Evolutionary conservation across 2,113 vertebrate genomes (phyloP).

Genomic region (Bucco capensis): DNA sequence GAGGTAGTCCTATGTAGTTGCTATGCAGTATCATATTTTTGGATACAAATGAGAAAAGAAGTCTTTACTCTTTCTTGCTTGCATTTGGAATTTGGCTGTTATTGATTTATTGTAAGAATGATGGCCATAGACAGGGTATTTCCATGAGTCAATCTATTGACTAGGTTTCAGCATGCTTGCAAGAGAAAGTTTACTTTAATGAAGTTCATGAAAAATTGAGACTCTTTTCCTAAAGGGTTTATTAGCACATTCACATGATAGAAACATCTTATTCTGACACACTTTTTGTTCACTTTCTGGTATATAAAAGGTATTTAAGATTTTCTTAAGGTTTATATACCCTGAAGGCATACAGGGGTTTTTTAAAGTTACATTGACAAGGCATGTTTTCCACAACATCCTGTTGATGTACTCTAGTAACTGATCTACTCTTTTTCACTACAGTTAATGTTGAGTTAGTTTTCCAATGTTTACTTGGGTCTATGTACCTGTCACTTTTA

Average conservation of each 20-base stretch:
- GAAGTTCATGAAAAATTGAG: not conserved
- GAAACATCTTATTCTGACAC: not conserved
- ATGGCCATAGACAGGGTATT: not conserved
- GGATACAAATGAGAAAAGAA: constrained; percentile 13
- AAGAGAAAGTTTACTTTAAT: not conserved
- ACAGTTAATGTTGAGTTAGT: not conserved
- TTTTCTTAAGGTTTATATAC: not conserved
- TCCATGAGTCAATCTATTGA: not conserved
- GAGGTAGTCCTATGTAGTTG: not conserved
- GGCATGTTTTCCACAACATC: not conserved
- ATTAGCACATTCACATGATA: not conserved
- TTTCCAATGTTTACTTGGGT: not conserved
- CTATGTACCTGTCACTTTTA: not conserved
- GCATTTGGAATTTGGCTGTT: constrained; percentile 1
- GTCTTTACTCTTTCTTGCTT: not conserved
- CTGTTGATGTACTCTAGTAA: not conserved
- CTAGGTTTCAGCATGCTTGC: not conserved
- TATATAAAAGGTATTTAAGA: not conserved
- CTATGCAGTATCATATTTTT: constrained; percentile 37
- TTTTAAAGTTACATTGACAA: not conserved
- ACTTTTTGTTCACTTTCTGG: not conserved
- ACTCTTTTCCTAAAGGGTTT: not conserved
- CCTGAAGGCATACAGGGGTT: not conserved
- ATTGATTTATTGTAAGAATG: not conserved
- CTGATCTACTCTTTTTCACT: not conserved